Evolutionary conservation across 2,888 invertebrate genomes (phyloP).

Genomic region (Gymnosoma rotundatum): DNA sequence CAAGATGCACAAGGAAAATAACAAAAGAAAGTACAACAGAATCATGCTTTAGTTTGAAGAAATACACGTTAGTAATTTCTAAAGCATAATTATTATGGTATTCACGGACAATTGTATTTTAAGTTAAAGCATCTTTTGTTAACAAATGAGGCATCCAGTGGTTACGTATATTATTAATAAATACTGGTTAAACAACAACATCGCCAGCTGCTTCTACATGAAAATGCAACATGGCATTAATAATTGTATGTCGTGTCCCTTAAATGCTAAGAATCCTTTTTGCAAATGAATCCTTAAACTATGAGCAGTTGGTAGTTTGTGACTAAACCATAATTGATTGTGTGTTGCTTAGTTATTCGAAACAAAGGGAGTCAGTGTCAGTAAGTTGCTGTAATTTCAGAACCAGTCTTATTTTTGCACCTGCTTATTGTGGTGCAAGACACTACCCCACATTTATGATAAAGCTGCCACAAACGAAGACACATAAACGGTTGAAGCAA

Average conservation of each 20-base stretch:
- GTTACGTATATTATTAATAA: conserved; percentile 1
- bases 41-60: conserved; percentile 18
- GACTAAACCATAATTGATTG: conserved; percentile 62
- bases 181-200: conserved; percentile 12
- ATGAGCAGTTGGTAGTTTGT: conserved; percentile 30
- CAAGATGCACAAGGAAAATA: conserved; percentile 14
- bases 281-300: conserved; percentile 6
- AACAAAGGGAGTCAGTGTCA: neutral
- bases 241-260: conserved; percentile 47
- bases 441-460: conserved; percentile 36
- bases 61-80: conserved; percentile 7
- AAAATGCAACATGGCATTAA: conserved; percentile 25
- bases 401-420: conserved; percentile 34
- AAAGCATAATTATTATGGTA: conserved; percentile 1
- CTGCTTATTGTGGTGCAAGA: conserved; percentile 55
- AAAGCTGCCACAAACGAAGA: conserved; percentile 44
- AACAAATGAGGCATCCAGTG: conserved; percentile 24
- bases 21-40: conserved; percentile 43
- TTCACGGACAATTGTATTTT: conserved; percentile 19
- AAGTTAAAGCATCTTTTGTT: neutral
- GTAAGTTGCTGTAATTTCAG: conserved; percentile 2
- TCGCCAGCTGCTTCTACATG: conserved; percentile 8
- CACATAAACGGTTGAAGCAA: conserved; percentile 25
- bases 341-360: conserved; percentile 18
- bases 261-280: conserved; percentile 44